Conservation (phyloP, 2,113 vertebrate genomes). For the Gadus chalcogrammus region DNA sequence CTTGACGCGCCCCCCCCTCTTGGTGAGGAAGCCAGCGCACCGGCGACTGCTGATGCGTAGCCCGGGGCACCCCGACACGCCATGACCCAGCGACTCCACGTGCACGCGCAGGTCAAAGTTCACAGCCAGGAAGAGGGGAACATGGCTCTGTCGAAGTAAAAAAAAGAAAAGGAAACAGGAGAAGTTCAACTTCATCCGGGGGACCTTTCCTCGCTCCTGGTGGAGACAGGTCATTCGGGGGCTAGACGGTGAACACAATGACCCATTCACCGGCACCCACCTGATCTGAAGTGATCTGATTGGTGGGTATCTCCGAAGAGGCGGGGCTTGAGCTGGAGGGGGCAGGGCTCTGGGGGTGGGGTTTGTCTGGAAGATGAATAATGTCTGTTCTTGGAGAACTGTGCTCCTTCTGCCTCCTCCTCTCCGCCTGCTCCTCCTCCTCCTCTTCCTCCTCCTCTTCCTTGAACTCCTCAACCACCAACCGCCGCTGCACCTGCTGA, state of each 20-base stretch:
- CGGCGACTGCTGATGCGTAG: constrained; percentile 70
- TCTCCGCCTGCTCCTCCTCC: constrained; percentile 42
- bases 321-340: constrained; percentile 23
- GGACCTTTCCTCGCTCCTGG: not conserved
- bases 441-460: constrained; percentile 63
- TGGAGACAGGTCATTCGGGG: not conserved
- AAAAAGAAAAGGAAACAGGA: constrained; percentile 4
- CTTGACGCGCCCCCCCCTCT: constrained; percentile 86
- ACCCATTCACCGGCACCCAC: not conserved
- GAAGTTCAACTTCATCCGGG: not conserved
- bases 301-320: constrained; percentile 38
- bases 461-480: not conserved
- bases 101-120: constrained; percentile 83
- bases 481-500: not conserved
- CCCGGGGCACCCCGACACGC: constrained; percentile 72
- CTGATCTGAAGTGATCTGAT: not conserved
- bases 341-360: constrained; percentile 35
- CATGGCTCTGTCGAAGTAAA: constrained; percentile 22
- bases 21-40: constrained; percentile 84
- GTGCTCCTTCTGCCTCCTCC: constrained; percentile 39
- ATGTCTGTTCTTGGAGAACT: constrained; percentile 40
- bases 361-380: constrained; percentile 14
- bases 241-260: too few relatives aligned
- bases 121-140: constrained; percentile 64
- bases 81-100: constrained; percentile 83